Percentiles rank a stretch among this genome's conserved stretches.
Conservation (phyloP, 2,113 vertebrate species). For the Siniperca chuatsi region DNA sequence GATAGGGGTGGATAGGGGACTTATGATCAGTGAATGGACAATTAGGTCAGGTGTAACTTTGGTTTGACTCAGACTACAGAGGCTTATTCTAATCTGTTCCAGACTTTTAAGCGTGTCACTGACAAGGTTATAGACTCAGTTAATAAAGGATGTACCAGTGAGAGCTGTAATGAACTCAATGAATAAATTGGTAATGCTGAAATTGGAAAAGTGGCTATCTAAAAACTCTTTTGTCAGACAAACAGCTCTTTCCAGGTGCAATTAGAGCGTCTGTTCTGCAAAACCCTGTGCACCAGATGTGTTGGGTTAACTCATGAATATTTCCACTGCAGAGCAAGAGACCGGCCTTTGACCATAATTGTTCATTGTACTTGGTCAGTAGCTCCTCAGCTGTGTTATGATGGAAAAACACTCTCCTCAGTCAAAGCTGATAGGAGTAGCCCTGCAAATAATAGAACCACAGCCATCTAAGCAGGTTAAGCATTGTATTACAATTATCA, state of each 20-base stretch:
- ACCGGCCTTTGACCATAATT: slow-evolving; percentile 36
- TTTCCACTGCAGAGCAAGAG: slow-evolving; percentile 16
- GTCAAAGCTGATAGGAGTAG: not conserved
- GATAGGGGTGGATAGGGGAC: not conserved
- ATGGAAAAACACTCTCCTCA: not conserved
- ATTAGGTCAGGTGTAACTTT: slow-evolving; percentile 15
- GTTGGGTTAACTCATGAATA: not conserved
- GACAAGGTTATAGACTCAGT: not conserved
- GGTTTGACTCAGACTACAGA: slow-evolving; percentile 38
- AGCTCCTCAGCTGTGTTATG: slow-evolving; percentile 12
- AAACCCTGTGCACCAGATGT: slow-evolving; percentile 15
- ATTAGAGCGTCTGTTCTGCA: not conserved
- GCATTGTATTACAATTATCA: not conserved
- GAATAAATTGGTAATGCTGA: not conserved
- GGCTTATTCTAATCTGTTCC: slow-evolving; percentile 59
- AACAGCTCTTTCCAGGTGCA: not conserved
- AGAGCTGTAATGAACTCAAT: not conserved
- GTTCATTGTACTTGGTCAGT: slow-evolving; percentile 5
- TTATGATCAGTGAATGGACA: not conserved
- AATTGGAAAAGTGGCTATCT: not conserved
- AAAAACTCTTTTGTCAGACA: not conserved
- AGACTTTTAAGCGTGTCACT: slow-evolving; percentile 30
- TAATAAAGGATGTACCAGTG: not conserved
- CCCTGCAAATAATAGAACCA: not conserved
- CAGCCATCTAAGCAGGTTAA: not conserved